phyloP scores from a whole-genome alignment of 2,797 vertebrate genomes.

The Dipus sagitta region DNA sequence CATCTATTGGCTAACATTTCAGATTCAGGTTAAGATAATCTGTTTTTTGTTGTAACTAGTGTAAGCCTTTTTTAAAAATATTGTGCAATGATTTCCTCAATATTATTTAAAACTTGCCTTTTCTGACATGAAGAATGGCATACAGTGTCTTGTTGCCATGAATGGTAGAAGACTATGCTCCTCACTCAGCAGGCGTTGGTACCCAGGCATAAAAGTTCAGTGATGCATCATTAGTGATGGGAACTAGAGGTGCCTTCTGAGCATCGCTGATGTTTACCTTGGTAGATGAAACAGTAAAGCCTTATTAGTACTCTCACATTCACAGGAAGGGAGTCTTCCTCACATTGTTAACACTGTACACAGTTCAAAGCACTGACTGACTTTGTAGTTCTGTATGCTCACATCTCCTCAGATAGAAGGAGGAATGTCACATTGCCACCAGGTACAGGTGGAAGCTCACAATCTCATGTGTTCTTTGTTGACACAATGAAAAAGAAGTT shows the following conservation, averaged over 20 bases:
- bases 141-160: rapidly evolving
- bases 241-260: neutral
- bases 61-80: neutral
- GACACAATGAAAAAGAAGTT: neutral
- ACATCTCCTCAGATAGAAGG: neutral
- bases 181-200: neutral
- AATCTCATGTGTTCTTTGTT: neutral
- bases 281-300: neutral
- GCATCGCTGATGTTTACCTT: rapidly evolving
- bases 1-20: neutral
- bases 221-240: neutral
- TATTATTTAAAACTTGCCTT: neutral
- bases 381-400: too few relatives aligned
- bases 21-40: neutral
- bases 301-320: too few relatives aligned
- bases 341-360: neutral
- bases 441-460: neutral
- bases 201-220: rapidly evolving
- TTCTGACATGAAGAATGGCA: neutral
- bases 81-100: neutral
- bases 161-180: neutral
- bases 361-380: neutral
- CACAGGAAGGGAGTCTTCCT: neutral
- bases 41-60: neutral
- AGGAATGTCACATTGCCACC: neutral